A percentile compares a stretch with the other conserved stretches of the same genome.
These are phyloP conservation scores for Planococcus citri DNA, from an alignment of 1,140 invertebrate genomes.

Conservation along the genomic window DNA sequence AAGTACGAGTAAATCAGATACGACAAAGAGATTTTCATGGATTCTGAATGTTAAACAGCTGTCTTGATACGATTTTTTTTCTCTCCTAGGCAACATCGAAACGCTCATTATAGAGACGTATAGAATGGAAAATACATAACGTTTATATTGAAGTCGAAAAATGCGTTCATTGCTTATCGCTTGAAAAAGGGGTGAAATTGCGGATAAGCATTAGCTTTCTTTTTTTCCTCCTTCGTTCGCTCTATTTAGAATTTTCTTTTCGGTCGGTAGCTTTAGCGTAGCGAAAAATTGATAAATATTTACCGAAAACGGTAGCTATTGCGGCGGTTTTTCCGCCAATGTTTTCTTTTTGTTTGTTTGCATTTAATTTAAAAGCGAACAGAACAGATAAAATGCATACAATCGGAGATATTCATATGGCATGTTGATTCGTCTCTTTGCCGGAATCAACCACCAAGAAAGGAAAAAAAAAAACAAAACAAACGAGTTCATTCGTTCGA, in stretches of 20 bases:
- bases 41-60: not conserved
- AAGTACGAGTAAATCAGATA: constrained; percentile 2
- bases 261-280: not conserved
- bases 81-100: not conserved
- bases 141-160: not conserved
- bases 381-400: not conserved
- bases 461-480: not conserved
- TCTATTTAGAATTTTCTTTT: not conserved
- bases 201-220: not conserved
- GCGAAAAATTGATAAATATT: constrained; percentile 4
- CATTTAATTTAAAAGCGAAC: not conserved
- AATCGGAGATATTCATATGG: not conserved
- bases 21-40: not conserved
- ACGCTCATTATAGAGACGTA: not conserved
- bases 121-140: not conserved
- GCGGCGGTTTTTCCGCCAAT: not conserved
- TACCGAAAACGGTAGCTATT: not conserved
- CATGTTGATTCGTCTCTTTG: not conserved
- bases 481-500: too few species aligned
- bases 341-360: not conserved
- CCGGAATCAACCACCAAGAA: not conserved
- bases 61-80: not conserved
- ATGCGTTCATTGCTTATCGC: not conserved
- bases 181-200: not conserved
- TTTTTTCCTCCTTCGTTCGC: not conserved